phyloP scores from a whole-genome alignment of 2,888 invertebrate genomes.

The Lordiphosa fenestrarum region DNA sequence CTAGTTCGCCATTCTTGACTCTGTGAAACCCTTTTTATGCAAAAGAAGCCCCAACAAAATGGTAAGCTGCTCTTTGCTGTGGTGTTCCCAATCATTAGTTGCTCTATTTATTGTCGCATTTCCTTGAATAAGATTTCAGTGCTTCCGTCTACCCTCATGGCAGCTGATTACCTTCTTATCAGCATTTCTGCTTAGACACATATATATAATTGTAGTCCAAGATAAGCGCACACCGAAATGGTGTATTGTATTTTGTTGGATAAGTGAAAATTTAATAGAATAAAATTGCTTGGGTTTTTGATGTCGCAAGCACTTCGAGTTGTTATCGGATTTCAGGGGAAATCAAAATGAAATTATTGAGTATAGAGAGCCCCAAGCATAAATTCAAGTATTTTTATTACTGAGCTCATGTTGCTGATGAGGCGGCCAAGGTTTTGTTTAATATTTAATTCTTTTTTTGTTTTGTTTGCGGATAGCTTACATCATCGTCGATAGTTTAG shows the following conservation, averaged over 20 bases:
- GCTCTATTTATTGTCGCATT: constrained; percentile 12
- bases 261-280: constrained; percentile 9
- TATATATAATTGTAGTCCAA: background rate
- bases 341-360: background rate
- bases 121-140: constrained; percentile 1
- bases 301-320: background rate
- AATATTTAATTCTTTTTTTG: background rate
- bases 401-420: background rate
- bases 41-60: background rate
- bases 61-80: background rate
- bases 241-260: constrained; percentile 3
- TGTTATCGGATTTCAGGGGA: constrained; percentile 8
- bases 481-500: background rate
- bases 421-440: constrained; percentile 5
- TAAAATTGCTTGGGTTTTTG: constrained; percentile 1
- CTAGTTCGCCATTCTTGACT: too few species aligned
- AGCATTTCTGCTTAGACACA: background rate
- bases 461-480: background rate
- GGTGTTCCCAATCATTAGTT: background rate
- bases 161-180: constrained; percentile 4
- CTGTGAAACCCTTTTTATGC: background rate
- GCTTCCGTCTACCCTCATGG: constrained; percentile 8
- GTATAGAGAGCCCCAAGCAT: constrained; percentile 1
- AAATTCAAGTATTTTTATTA: too few species aligned
- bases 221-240: constrained; percentile 3